Conservation (phyloP, 1,140 invertebrate species). For the Aphis gossypii region DNA sequence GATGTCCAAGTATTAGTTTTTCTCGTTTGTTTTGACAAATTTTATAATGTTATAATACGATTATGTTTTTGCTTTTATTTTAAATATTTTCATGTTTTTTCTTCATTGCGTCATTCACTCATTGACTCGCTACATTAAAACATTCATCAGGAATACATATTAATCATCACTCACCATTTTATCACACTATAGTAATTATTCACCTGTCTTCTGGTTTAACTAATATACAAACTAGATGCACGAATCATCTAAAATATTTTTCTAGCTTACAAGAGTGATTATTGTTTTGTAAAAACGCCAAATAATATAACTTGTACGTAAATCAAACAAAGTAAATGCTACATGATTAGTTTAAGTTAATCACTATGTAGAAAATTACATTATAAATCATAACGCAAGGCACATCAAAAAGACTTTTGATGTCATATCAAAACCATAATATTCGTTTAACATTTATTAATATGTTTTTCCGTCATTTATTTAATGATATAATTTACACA, state of each 20-base stretch:
- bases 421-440: conserved; percentile 44
- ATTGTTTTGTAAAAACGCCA: conserved; percentile 29
- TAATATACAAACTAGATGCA: neutral
- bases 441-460: conserved; percentile 36
- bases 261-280: neutral
- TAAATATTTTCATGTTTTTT: neutral
- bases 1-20: neutral
- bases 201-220: neutral
- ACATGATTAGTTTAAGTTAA: conserved; percentile 41
- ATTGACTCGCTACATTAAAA: neutral
- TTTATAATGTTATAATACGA: neutral
- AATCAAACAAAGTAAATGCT: neutral
- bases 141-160: neutral
- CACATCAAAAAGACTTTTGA: conserved; percentile 20
- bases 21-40: neutral
- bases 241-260: neutral
- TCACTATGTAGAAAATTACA: conserved; percentile 7
- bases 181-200: neutral
- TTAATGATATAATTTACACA: neutral
- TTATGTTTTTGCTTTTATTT: neutral
- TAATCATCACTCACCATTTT: neutral
- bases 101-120: neutral
- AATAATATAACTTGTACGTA: neutral
- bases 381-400: conserved; percentile 26
- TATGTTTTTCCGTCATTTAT: neutral